These are phyloP conservation scores for Holothuria leucospilota DNA, from an alignment of 53 echinoderm and acorn worm genomes.

Conservation along the genomic window DNA sequence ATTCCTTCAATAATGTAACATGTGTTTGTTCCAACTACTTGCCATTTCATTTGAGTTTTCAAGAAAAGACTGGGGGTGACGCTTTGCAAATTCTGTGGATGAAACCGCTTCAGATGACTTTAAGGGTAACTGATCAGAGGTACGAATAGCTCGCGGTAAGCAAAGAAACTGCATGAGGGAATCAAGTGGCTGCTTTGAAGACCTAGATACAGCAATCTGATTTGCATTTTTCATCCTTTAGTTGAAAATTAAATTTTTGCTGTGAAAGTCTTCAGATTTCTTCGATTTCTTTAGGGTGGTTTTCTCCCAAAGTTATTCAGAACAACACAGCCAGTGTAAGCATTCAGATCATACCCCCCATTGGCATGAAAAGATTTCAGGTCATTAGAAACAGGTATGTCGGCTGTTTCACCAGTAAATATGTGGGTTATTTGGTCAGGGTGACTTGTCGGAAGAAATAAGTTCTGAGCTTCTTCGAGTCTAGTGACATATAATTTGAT, in stretches of 20 bases:
- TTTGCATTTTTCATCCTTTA: too few species aligned
- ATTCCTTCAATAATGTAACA: constrained; percentile 44
- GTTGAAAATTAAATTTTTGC: neutral
- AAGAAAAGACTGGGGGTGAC: constrained; percentile 8
- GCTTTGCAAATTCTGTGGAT: constrained; percentile 1
- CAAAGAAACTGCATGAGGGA: constrained; percentile 28
- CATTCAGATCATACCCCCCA: constrained; percentile 24
- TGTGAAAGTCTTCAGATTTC: constrained; percentile 25
- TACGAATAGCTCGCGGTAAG: constrained; percentile 31
- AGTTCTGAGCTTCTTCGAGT: neutral
- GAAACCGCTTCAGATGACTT: constrained; percentile 15
- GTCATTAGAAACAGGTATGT: neutral
- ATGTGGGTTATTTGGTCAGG: constrained; percentile 21
- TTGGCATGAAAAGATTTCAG: neutral
- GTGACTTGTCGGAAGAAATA: neutral
- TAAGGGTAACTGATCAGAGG: constrained; percentile 3
- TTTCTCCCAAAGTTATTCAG: neutral
- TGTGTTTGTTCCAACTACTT: neutral
- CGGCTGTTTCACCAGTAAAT: constrained; percentile 29
- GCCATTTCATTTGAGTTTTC: too few species aligned
- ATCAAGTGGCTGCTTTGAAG: constrained; percentile 24
- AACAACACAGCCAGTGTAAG: constrained; percentile 20
- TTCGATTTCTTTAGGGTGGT: constrained; percentile 2
- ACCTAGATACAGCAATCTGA: constrained; percentile 39
- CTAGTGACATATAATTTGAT: constrained; percentile 1